Conservation (phyloP, 1,140 invertebrate species). For the Diorhabda carinulata region DNA sequence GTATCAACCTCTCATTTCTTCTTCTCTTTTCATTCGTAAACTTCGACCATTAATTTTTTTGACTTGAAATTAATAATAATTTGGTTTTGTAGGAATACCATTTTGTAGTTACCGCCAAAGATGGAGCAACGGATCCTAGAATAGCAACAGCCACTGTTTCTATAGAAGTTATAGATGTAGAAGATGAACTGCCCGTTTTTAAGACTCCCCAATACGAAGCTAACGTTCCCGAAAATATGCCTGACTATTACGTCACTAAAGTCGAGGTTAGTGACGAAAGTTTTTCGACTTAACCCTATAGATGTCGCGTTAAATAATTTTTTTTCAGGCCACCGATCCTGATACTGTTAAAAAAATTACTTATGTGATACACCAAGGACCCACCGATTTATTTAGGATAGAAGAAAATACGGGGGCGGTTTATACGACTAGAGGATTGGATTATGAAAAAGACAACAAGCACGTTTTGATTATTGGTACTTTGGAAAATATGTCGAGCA, state of each 20-base stretch:
- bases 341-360: slow-evolving; percentile 77
- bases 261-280: slow-evolving; percentile 54
- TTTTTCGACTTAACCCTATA: not conserved
- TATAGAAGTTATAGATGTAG: slow-evolving; percentile 71
- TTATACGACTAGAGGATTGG: slow-evolving; percentile 68
- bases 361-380: slow-evolving; percentile 77
- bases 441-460: slow-evolving; percentile 71
- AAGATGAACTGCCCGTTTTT: slow-evolving; percentile 83
- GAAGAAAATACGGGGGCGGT: slow-evolving; percentile 75
- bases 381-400: slow-evolving; percentile 75
- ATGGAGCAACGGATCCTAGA: slow-evolving; percentile 78
- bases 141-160: slow-evolving; percentile 83
- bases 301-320: not conserved
- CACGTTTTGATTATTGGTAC: slow-evolving; percentile 77
- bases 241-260: slow-evolving; percentile 70
- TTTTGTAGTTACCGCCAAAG: slow-evolving; percentile 84
- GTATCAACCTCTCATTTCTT: no score
- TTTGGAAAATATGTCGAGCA: slow-evolving; percentile 68
- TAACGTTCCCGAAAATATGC: slow-evolving; percentile 77
- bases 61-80: not conserved
- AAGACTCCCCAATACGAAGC: slow-evolving; percentile 67
- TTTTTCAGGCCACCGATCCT: slow-evolving; percentile 64
- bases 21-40: no score
- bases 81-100: slow-evolving; percentile 58
- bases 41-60: not conserved